Evolutionary conservation across 2,113 vertebrate species (phyloP).

Genomic region (Alethe diademata): DNA sequence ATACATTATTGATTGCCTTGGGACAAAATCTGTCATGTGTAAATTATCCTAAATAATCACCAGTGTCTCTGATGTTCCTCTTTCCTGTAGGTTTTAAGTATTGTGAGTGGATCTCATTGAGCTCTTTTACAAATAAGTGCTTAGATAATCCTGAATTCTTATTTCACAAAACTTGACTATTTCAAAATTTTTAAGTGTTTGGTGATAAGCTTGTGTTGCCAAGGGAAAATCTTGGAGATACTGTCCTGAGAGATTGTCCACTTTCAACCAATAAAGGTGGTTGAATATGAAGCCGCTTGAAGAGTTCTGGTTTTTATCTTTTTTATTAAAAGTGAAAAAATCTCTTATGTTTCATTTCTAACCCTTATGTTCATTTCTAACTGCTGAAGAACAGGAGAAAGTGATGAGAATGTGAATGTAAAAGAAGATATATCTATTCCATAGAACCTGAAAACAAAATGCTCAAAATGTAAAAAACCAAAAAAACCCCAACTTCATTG

Average conservation of each 20-base stretch:
- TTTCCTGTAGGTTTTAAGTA: fast-evolving
- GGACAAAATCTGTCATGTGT: background rate
- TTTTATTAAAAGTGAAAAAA: background rate
- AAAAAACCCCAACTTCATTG: background rate
- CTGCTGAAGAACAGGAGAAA: background rate
- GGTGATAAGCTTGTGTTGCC: background rate
- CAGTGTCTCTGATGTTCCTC: background rate
- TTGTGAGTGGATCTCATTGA: background rate
- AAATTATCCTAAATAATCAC: background rate
- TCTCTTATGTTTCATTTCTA: background rate
- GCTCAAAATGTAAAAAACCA: background rate
- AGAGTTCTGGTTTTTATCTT: background rate
- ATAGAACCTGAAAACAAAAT: background rate
- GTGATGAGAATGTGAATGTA: background rate
- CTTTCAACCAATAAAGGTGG: background rate
- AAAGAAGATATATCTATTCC: background rate
- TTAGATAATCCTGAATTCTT: background rate
- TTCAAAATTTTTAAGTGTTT: background rate
- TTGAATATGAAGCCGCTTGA: background rate
- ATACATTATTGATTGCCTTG: background rate
- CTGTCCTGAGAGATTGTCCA: background rate
- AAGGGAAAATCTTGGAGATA: background rate
- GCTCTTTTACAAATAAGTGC: background rate
- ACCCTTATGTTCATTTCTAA: background rate
- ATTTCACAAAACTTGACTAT: background rate